These are phyloP conservation scores for Tipula unca DNA, from an alignment of 2,888 invertebrate genomes.

Conservation along the genomic window DNA sequence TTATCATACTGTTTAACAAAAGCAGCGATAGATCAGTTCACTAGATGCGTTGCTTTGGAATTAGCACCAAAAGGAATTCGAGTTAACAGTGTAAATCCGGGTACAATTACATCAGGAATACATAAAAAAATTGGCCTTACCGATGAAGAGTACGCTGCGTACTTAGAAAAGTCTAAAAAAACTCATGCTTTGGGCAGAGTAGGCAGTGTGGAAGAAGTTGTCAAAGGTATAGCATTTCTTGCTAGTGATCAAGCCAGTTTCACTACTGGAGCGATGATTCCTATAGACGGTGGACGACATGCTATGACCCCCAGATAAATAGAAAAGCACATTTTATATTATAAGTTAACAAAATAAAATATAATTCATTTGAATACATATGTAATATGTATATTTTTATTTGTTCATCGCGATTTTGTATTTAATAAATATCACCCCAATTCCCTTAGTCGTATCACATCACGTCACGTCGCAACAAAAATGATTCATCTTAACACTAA, in stretches of 20 bases:
- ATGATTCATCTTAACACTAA: too few species aligned
- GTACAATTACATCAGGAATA: slow-evolving; percentile 72
- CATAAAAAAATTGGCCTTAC: slow-evolving; percentile 67
- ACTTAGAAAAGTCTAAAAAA: slow-evolving; percentile 64
- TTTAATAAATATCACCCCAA: too few species aligned
- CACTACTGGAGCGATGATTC: slow-evolving; percentile 73
- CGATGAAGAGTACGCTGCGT: slow-evolving; percentile 62
- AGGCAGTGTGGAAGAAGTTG: slow-evolving; percentile 70
- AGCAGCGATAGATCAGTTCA: slow-evolving; percentile 82
- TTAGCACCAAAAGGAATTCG: slow-evolving; percentile 63
- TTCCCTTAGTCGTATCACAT: too few species aligned
- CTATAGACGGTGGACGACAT: slow-evolving; percentile 84
- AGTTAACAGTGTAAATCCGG: slow-evolving; percentile 82
- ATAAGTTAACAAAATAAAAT: not conserved
- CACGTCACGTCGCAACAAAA: too few species aligned
- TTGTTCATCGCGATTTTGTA: too few species aligned
- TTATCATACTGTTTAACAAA: slow-evolving; percentile 84
- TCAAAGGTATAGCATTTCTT: slow-evolving; percentile 73
- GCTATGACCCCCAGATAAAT: slow-evolving; percentile 67
- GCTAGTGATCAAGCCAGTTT: slow-evolving; percentile 72
- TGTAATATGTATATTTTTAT: not conserved
- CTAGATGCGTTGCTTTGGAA: slow-evolving; percentile 77
- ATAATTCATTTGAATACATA: not conserved
- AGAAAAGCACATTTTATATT: slow-evolving; percentile 36
- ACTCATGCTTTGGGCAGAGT: slow-evolving; percentile 80